Evolutionary conservation across 2,888 invertebrate genomes (phyloP), one percentile per base, ranked within the genome.

Genomic region (Laothoe populi): DNA sequence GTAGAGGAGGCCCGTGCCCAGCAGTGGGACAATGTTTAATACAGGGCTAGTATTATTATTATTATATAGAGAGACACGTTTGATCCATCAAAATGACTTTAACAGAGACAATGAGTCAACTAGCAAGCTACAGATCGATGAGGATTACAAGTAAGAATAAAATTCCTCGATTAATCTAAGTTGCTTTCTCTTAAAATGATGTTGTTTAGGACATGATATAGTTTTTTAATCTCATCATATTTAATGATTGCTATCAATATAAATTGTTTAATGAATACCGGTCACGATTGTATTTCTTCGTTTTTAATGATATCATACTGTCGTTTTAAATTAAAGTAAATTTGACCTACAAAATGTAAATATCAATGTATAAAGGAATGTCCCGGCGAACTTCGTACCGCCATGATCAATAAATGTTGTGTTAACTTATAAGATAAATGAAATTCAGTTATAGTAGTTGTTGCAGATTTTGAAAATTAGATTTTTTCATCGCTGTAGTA

Each of bases 171-270:
- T 19, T 10, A 19, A 44, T 44, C 16, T 44, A 3, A 19, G 31
- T 11, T 8, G 19, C 31, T 53, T 53, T 53, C 53, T 53, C 53
- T 19, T 10, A 53, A 53, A 53, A 53, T 10, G 7, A 31, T 53
- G 19, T 53, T 53, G 31, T 35, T 53, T 35, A 19, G 31, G 31
- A 53, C 45, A 46, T 48, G 57, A 62, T 10, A 31, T 26, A 23
- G 23, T 46, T 46, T 53, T 16, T 11, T 35, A 35, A 21, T 35
- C 53, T 53, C 53, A 31, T 53, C 53, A 53, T 19, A 53, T 53
- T 44, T 19, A 44, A 19, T 19, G 53, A 53, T 53, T 35, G 53
- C 31, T 53, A 53, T 53, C 53, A 10, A 53, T 31, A 11, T 53
- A 19, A 35, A 11, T 35, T 19, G 19, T 31, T 35, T 19, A 35